Percentiles rank a stretch among this genome's conserved stretches.
These are phyloP conservation scores for Ichneumoninae sp. DNA, from an alignment of 2,888 invertebrate genomes.

Conservation along the genomic window DNA sequence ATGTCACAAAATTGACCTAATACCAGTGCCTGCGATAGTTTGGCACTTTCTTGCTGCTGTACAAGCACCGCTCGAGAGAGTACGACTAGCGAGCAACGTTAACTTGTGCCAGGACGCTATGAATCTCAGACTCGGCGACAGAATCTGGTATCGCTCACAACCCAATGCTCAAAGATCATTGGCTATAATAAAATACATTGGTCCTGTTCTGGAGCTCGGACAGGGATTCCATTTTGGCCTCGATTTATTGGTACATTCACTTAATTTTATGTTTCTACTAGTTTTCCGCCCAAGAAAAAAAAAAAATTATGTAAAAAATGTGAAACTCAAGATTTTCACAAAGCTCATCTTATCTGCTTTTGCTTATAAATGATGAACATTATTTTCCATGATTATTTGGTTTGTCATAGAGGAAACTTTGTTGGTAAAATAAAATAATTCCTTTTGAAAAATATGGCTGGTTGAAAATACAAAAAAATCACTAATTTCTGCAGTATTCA, in stretches of 20 bases:
- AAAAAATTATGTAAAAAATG: no score
- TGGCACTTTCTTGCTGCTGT: conserved; percentile 86
- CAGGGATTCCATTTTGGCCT: conserved; percentile 86
- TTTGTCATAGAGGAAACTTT: no score
- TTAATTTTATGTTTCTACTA: background rate
- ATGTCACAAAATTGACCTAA: conserved; percentile 76
- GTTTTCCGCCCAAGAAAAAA: background rate
- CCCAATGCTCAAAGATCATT: conserved; percentile 62
- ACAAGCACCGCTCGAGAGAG: conserved; percentile 85
- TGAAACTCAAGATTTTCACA: no score
- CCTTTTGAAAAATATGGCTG: no score
- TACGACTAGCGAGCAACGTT: conserved; percentile 84
- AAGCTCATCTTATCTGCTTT: background rate
- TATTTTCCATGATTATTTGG: no score
- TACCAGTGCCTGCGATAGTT: conserved; percentile 78
- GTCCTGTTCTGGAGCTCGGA: conserved; percentile 85
- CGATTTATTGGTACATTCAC: conserved; percentile 83
- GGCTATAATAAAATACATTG: conserved; percentile 86
- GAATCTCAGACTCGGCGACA: conserved; percentile 73
- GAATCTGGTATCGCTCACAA: conserved; percentile 74
- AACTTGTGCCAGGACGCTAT: conserved; percentile 84
- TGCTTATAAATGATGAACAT: no score
- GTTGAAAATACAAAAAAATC: no score
- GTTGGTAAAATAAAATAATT: no score
- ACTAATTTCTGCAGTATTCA: no score